These are phyloP conservation scores for Margarornis squamiger DNA, from an alignment of 2,797 vertebrate species.

Conservation along the genomic window DNA sequence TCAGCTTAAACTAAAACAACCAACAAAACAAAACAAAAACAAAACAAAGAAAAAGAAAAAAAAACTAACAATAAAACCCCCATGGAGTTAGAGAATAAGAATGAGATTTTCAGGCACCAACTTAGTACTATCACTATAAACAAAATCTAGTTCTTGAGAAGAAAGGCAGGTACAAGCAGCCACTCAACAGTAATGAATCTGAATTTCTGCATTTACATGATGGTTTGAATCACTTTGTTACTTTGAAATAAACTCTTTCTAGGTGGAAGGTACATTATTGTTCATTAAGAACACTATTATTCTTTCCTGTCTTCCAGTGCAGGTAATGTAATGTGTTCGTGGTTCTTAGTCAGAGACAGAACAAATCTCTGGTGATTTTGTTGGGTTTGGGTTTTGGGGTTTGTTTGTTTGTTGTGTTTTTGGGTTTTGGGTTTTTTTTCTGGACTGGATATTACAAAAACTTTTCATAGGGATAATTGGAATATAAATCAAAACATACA, in stretches of 20 bases:
- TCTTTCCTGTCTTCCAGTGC: not conserved
- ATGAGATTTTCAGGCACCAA: not conserved
- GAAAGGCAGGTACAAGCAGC: not conserved
- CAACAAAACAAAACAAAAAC: not conserved
- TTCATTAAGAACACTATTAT: not conserved
- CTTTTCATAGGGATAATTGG: not conserved
- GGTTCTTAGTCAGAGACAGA: not conserved
- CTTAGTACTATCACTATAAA: not conserved
- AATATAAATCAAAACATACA: not conserved
- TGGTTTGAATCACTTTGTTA: not conserved
- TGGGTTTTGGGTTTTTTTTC: not conserved
- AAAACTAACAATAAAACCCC: too few relatives aligned
- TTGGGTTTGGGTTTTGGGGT: not conserved
- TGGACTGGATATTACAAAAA: not conserved
- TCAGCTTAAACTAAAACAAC: not conserved
- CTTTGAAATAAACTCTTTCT: not conserved
- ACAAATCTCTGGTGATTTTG: not conserved
- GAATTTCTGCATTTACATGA: not conserved
- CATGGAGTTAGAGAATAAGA: not conserved
- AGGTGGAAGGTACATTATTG: not conserved
- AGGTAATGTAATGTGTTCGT: rapidly evolving
- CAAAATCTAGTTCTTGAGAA: not conserved
- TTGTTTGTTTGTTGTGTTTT: not conserved
- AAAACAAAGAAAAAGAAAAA: not conserved
- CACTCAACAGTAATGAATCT: not conserved